phyloP scores from a whole-genome alignment of 2,113 vertebrate genomes.

The Colinus virginianus region DNA sequence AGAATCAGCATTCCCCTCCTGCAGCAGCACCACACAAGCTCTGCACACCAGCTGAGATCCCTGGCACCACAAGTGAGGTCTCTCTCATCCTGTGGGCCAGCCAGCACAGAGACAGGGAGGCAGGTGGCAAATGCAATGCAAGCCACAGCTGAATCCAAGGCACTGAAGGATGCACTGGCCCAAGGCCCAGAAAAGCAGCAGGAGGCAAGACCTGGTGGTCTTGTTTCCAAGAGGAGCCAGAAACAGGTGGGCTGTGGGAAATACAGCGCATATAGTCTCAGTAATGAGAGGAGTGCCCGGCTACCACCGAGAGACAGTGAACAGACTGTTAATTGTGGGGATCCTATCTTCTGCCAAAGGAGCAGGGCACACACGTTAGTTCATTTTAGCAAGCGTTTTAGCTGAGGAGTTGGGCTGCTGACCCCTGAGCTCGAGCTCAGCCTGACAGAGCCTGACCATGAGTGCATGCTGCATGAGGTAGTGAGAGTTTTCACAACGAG shows the following conservation, averaged over 20 bases:
- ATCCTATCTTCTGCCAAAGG: not conserved
- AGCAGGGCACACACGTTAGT: not conserved
- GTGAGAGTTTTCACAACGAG: not conserved
- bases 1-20: no score
- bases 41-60: not conserved
- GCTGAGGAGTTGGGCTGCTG: not conserved
- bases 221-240: not conserved
- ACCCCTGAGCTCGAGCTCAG: not conserved
- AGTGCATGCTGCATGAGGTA: not conserved
- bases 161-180: not conserved
- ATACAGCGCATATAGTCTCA: not conserved
- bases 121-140: not conserved
- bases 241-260: not conserved
- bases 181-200: not conserved
- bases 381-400: not conserved
- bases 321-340: fast-evolving
- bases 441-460: not conserved
- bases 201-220: not conserved
- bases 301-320: not conserved
- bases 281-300: not conserved
- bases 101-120: not conserved
- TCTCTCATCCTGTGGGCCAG: not conserved
- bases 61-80: fast-evolving
- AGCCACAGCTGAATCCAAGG: not conserved
- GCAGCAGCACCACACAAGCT: not conserved